phyloP scores from a whole-genome alignment of 2,888 invertebrate genomes.

The Diadromus collaris region DNA sequence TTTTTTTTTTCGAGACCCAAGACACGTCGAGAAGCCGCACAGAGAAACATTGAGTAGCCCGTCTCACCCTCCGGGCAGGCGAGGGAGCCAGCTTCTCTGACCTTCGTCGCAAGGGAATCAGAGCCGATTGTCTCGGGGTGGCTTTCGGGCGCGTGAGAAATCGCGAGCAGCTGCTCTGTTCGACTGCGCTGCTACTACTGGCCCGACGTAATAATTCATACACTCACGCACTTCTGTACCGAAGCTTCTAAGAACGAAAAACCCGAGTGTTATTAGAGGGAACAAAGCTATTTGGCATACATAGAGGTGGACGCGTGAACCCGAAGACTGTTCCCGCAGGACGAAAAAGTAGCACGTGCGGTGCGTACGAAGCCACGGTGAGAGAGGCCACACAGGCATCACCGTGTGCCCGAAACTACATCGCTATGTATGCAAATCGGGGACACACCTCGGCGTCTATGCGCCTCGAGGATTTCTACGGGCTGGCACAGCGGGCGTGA shows the following conservation, averaged over 20 bases:
- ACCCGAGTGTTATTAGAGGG: slow-evolving; percentile 34
- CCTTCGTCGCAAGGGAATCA: slow-evolving; percentile 70
- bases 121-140: slow-evolving; percentile 78
- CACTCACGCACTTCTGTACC: slow-evolving; percentile 58
- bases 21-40: neutral
- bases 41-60: slow-evolving; percentile 16
- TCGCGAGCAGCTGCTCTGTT: slow-evolving; percentile 75
- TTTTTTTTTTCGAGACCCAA: neutral
- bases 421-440: slow-evolving; percentile 60
- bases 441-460: slow-evolving; percentile 58
- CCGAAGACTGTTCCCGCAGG: slow-evolving; percentile 40
- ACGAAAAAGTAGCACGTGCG: slow-evolving; percentile 56
- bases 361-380: slow-evolving; percentile 29
- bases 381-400: slow-evolving; percentile 29
- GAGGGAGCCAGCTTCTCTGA: slow-evolving; percentile 46
- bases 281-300: slow-evolving; percentile 41
- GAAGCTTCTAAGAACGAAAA: slow-evolving; percentile 46
- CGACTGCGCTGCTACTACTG: slow-evolving; percentile 43
- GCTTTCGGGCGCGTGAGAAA: slow-evolving; percentile 79
- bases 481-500: slow-evolving; percentile 59
- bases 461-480: slow-evolving; percentile 44
- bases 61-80: slow-evolving; percentile 35
- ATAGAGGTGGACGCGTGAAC: slow-evolving; percentile 18
- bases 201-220: slow-evolving; percentile 61
- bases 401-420: slow-evolving; percentile 47